Evolutionary conservation across 2,113 vertebrate genomes (phyloP).

Genomic region (Spheniscus mendiculus): DNA sequence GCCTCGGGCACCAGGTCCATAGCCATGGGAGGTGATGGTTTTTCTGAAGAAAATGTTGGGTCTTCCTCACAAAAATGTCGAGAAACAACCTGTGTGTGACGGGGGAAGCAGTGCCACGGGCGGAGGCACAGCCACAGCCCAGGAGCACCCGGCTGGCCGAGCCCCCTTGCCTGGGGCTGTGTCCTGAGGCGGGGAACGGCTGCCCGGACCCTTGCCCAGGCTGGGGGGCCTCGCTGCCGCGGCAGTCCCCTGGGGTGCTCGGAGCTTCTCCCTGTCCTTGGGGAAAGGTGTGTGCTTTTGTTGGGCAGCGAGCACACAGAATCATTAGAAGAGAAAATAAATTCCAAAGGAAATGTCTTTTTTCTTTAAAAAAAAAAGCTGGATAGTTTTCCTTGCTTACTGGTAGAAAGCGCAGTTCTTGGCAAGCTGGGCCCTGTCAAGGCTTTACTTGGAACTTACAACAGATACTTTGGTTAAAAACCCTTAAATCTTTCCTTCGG

Average conservation of each 20-base stretch:
- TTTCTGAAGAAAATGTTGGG: not conserved
- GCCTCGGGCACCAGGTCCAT: not conserved
- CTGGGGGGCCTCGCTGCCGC: fast-evolving
- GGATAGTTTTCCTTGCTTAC: conserved; percentile 40
- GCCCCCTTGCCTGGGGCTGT: too few relatives aligned
- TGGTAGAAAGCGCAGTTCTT: conserved; percentile 43
- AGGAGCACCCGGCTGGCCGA: fast-evolving
- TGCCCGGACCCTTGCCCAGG: fast-evolving
- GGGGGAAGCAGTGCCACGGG: fast-evolving
- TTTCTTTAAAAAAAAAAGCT: not conserved
- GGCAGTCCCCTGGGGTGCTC: fast-evolving
- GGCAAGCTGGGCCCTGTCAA: conserved; percentile 53
- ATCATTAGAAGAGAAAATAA: not conserved
- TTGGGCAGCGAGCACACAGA: not conserved
- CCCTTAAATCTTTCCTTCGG: conserved; percentile 41
- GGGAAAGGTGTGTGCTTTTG: conserved; percentile 53
- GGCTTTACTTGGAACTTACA: conserved; percentile 45
- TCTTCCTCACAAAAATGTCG: not conserved
- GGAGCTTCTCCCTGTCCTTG: not conserved
- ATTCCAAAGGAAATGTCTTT: not conserved
- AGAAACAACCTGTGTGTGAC: not conserved
- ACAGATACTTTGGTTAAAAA: conserved; percentile 23
- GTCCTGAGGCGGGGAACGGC: fast-evolving
- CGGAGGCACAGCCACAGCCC: not conserved
- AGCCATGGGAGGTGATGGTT: fast-evolving